Percentiles rank a stretch among this genome's conserved stretches.
Conservation (phyloP, 2,888 invertebrate species). For the Liodrosophila aerea region DNA sequence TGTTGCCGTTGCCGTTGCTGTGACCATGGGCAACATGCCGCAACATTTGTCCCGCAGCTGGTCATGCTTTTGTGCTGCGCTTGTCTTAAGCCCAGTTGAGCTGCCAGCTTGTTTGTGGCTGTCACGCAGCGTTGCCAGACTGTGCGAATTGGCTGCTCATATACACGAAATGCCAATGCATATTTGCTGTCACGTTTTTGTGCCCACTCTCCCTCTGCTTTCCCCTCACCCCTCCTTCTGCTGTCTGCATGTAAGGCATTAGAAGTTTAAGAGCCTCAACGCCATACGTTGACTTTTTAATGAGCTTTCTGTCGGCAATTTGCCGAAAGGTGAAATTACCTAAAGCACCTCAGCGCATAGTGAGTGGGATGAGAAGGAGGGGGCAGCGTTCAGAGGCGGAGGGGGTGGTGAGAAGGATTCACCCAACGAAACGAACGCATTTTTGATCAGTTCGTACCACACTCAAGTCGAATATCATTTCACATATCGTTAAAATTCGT, state of each 20-base stretch:
- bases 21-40: slow-evolving; percentile 59
- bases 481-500: slow-evolving; percentile 80
- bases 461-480: slow-evolving; percentile 71
- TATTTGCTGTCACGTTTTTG: not conserved
- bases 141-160: slow-evolving; percentile 47
- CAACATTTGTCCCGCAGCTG: slow-evolving; percentile 32
- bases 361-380: not conserved
- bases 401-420: not conserved
- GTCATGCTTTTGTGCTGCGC: slow-evolving; percentile 18
- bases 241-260: slow-evolving; percentile 23
- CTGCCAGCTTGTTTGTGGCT: slow-evolving; percentile 60
- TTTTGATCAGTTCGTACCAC: slow-evolving; percentile 62
- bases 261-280: slow-evolving; percentile 63
- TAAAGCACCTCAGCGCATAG: slow-evolving; percentile 19
- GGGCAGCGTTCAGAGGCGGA: too few species aligned
- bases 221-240: not conserved
- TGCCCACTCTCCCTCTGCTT: slow-evolving; percentile 13
- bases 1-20: slow-evolving; percentile 14
- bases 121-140: slow-evolving; percentile 44
- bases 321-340: slow-evolving; percentile 65
- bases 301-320: slow-evolving; percentile 71
- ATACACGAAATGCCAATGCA: slow-evolving; percentile 39
- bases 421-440: slow-evolving; percentile 41
- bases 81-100: slow-evolving; percentile 54
- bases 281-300: slow-evolving; percentile 74